Percentiles rank a stretch among this genome's conserved stretches.
Conservation (phyloP, 2,113 vertebrate genomes). For the Glaucidium brasilianum region DNA sequence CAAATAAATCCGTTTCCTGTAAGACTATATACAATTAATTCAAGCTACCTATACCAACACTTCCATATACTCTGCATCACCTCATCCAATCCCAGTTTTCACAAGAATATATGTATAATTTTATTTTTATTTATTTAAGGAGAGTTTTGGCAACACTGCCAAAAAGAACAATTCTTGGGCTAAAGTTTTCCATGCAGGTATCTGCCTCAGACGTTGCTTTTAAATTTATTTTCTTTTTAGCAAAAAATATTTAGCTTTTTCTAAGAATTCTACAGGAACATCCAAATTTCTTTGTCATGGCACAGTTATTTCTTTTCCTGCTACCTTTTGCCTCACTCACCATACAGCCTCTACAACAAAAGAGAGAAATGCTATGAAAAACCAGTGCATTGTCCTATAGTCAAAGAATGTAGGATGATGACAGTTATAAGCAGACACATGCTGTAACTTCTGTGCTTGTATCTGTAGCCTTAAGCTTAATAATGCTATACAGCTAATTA, state of each 20-base stretch:
- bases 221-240: not conserved
- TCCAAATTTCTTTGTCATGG: not conserved
- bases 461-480: not conserved
- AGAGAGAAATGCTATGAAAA: not conserved
- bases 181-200: not conserved
- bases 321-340: not conserved
- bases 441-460: not conserved
- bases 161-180: not conserved
- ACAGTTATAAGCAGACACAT: not conserved
- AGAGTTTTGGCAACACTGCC: not conserved
- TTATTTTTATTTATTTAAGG: not conserved
- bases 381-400: not conserved
- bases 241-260: not conserved
- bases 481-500: not conserved
- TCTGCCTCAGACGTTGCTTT: not conserved
- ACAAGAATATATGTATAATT: not conserved
- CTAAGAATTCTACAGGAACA: not conserved
- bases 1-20: not conserved
- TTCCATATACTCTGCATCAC: not conserved
- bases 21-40: not conserved
- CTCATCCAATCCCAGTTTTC: not conserved
- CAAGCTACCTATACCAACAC: not conserved
- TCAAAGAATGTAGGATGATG: not conserved
- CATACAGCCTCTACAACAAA: not conserved
- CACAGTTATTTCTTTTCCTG: not conserved